Percentiles rank a stretch among this genome's conserved stretches.
phyloP scores from a whole-genome alignment of 2,113 vertebrate genomes.

The Chamaetylas fuelleborni region DNA sequence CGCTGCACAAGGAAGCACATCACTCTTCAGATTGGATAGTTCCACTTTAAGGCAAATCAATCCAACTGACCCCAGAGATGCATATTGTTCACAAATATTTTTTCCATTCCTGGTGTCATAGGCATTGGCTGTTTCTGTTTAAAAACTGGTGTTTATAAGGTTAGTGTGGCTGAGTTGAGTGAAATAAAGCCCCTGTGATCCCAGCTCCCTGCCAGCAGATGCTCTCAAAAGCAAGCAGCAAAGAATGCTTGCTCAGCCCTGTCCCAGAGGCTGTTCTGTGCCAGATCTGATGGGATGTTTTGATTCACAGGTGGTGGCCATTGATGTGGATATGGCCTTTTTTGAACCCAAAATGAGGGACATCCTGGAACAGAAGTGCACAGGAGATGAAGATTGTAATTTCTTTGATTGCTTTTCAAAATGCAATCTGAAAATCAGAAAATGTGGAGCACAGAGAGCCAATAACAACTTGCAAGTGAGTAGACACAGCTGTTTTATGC shows the following conservation, averaged over 20 bases:
- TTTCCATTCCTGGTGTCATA: neutral
- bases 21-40: neutral
- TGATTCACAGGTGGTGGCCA: slow-evolving; percentile 88
- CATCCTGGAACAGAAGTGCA: slow-evolving; percentile 95
- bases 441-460: slow-evolving; percentile 81
- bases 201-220: neutral
- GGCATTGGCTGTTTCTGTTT: neutral
- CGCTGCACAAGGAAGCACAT: neutral
- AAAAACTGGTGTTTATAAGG: neutral
- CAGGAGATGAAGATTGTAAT: slow-evolving; percentile 89
- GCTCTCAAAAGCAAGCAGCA: neutral
- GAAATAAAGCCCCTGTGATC: neutral
- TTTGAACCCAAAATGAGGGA: slow-evolving; percentile 98
- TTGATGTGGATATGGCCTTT: slow-evolving; percentile 98
- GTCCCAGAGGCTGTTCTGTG: fast-evolving
- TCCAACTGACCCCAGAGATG: neutral
- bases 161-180: neutral
- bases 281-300: neutral
- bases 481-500: slow-evolving; percentile 7
- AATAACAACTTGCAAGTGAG: slow-evolving; percentile 95
- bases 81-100: neutral
- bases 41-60: neutral
- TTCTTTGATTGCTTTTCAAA: slow-evolving; percentile 96
- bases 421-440: slow-evolving; percentile 78
- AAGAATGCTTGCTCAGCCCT: neutral